phyloP scores from a whole-genome alignment of 2,888 invertebrate species.

The Acanthococcus lagerstroemiae region DNA sequence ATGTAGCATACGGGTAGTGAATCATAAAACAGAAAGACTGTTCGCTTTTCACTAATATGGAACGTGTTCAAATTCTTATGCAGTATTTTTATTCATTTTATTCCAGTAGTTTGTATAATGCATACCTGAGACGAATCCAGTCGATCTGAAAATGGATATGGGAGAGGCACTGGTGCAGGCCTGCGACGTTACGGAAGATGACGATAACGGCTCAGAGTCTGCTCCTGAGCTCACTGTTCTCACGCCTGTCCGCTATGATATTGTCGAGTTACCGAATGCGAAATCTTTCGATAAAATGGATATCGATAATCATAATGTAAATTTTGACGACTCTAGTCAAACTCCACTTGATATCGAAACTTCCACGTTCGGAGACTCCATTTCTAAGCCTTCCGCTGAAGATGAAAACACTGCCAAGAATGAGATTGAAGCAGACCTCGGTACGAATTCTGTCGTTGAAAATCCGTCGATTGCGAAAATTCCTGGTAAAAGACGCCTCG shows the following conservation, averaged over 20 bases:
- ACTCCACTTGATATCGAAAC: not conserved
- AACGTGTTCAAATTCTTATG: too few species aligned
- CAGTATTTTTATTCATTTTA: too few species aligned
- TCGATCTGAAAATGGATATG: too few species aligned
- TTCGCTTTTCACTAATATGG: too few species aligned
- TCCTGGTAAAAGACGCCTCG: too few species aligned
- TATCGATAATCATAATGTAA: constrained; percentile 21
- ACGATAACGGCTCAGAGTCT: not conserved
- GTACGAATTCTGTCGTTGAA: not conserved
- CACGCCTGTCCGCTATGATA: not conserved
- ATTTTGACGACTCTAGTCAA: not conserved
- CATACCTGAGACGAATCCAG: too few species aligned
- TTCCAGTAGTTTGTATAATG: too few species aligned
- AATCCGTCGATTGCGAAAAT: not conserved
- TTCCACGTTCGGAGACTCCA: not conserved
- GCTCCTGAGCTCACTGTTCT: not conserved
- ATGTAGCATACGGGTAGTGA: too few species aligned
- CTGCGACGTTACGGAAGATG: not conserved
- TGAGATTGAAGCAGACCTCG: not conserved
- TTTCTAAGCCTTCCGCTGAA: not conserved
- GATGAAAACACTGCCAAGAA: not conserved
- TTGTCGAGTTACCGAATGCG: not conserved
- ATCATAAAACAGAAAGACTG: too few species aligned
- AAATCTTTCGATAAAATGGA: constrained; percentile 19
- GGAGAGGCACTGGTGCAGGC: not conserved